Percentiles rank a stretch among this genome's conserved stretches.
These are phyloP conservation scores for Triplophysa dalaica DNA, from an alignment of 2,113 vertebrate genomes.

Conservation along the genomic window DNA sequence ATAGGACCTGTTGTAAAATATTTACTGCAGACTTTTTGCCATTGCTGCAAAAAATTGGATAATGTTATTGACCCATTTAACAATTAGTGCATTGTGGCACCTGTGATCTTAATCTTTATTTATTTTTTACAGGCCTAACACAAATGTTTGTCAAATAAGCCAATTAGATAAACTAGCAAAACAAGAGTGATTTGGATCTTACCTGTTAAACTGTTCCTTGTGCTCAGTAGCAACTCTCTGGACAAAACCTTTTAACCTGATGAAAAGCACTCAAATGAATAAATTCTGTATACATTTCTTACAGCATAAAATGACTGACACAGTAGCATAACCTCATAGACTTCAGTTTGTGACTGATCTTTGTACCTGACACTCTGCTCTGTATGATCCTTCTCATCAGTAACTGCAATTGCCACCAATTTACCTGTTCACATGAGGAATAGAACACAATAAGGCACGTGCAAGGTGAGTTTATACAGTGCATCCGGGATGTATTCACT, in stretches of 20 bases:
- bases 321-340: conserved; percentile 36
- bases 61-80: no score
- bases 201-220: conserved; percentile 91
- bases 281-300: conserved; percentile 45
- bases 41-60: no score
- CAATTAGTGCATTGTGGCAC: no score
- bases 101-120: no score
- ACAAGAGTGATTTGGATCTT: conserved; percentile 47
- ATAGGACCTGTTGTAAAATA: no score
- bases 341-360: conserved; percentile 40
- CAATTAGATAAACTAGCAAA: no score
- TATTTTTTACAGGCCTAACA: no score
- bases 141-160: no score
- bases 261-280: conserved; percentile 49
- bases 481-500: neutral
- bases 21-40: no score
- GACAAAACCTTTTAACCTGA: conserved; percentile 89
- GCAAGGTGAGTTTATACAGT: no score
- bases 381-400: conserved; percentile 90
- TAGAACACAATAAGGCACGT: conserved; percentile 1
- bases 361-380: conserved; percentile 86
- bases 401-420: conserved; percentile 89
- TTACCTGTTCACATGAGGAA: conserved; percentile 77
- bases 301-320: conserved; percentile 52
- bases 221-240: conserved; percentile 90